These are phyloP conservation scores for Boloria selene DNA, from an alignment of 2,888 invertebrate species.

Conservation along the genomic window DNA sequence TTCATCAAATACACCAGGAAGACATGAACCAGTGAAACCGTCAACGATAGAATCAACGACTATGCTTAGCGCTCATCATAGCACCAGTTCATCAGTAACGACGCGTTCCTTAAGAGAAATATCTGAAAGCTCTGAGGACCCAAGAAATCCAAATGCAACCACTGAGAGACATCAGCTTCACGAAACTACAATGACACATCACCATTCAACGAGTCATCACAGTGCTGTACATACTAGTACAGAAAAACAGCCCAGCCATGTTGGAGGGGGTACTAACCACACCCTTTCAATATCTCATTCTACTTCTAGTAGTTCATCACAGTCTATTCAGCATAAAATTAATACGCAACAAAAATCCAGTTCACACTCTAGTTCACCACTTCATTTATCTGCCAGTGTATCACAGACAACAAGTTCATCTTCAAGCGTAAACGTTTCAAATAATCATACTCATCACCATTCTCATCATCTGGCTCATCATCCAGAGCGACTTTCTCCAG, in stretches of 20 bases:
- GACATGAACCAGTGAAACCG: conserved; percentile 78
- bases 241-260: conserved; percentile 82
- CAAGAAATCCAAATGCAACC: conserved; percentile 72
- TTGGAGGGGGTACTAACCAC: conserved; percentile 78
- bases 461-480: conserved; percentile 84
- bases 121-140: conserved; percentile 77
- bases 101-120: conserved; percentile 85
- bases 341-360: conserved; percentile 78
- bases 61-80: conserved; percentile 87
- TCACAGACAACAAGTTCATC: conserved; percentile 80
- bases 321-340: conserved; percentile 84
- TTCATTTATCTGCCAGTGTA: conserved; percentile 80
- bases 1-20: conserved; percentile 69
- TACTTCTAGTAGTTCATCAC: conserved; percentile 85
- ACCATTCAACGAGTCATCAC: conserved; percentile 85
- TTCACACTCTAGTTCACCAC: conserved; percentile 76
- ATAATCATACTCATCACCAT: conserved; percentile 87
- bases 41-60: conserved; percentile 85
- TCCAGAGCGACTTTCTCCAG: conserved; percentile 85
- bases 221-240: conserved; percentile 85
- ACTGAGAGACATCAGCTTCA: conserved; percentile 84
- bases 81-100: conserved; percentile 87
- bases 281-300: conserved; percentile 86
- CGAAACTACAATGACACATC: conserved; percentile 85
- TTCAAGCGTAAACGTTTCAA: conserved; percentile 78